These are phyloP conservation scores for Dermatophagoides farinae DNA, from an alignment of 1,140 invertebrate species.

Conservation along the genomic window DNA sequence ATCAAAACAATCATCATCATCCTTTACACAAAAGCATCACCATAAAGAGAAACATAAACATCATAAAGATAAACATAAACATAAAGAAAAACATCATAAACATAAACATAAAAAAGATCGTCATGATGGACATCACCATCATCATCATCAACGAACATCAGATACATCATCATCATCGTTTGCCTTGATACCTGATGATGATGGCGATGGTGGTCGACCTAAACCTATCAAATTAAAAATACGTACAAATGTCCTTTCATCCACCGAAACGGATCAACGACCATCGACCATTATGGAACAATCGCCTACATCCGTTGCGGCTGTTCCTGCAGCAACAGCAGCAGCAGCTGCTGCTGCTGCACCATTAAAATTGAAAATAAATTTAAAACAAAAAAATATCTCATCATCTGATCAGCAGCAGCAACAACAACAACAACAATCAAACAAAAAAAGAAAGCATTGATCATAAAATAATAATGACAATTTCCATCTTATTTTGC, in stretches of 20 bases:
- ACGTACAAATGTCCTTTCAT: neutral
- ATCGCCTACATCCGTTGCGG: too few relatives aligned
- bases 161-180: neutral
- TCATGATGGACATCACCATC: conserved; percentile 10
- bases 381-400: neutral
- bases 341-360: too few relatives aligned
- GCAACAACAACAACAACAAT: too few relatives aligned
- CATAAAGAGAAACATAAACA: conserved; percentile 19
- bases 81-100: conserved; percentile 32
- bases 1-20: neutral
- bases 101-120: conserved; percentile 30
- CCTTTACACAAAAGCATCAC: conserved; percentile 27
- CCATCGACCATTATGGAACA: too few relatives aligned
- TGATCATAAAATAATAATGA: too few relatives aligned
- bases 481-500: too few relatives aligned
- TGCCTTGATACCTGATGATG: neutral
- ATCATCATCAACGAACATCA: neutral
- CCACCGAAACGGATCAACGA: neutral
- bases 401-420: neutral
- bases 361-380: conserved; percentile 1
- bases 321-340: neutral
- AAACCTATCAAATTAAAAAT: conserved; percentile 4
- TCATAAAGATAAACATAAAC: conserved; percentile 21
- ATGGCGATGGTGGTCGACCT: neutral
- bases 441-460: too few relatives aligned